A percentile compares a stretch with the other conserved stretches of the same genome.
Evolutionary conservation across 2,113 vertebrate species (phyloP).

Genomic region (Nerophis lumbriciformis): DNA sequence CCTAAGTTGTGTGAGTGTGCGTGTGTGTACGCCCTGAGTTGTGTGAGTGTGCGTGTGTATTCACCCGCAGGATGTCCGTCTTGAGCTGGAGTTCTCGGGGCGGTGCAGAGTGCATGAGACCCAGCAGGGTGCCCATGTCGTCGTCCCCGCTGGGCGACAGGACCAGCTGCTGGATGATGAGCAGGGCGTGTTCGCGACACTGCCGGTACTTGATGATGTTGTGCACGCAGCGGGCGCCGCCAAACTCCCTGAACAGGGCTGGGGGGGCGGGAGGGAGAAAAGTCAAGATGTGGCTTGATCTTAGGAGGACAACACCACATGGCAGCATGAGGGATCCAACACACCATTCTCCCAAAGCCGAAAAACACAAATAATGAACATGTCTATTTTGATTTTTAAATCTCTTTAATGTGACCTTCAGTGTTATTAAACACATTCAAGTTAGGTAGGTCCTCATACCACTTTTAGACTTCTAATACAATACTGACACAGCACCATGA

Average conservation of each 20-base stretch:
- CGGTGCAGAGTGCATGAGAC: constrained; percentile 94
- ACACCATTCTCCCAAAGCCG: no score
- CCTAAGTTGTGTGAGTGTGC: no score
- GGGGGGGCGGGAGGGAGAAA: not conserved
- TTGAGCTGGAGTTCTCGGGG: constrained; percentile 89
- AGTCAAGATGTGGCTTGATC: not conserved
- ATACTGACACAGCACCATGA: no score
- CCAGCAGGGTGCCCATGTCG: constrained; percentile 97
- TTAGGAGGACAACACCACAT: no score
- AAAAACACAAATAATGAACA: no score
- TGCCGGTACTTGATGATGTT: constrained; percentile 96
- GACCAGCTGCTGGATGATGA: constrained; percentile 95
- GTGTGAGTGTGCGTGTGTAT: not conserved
- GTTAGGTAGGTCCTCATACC: no score
- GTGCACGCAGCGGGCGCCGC: constrained; percentile 91
- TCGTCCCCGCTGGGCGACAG: constrained; percentile 93
- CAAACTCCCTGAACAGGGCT: constrained; percentile 97
- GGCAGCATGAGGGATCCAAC: no score
- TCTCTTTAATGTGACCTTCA: no score
- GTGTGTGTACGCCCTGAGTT: no score
- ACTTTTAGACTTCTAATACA: no score
- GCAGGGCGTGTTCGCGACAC: constrained; percentile 90
- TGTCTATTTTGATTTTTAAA: no score
- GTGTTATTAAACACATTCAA: no score
- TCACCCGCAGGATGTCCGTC: constrained; percentile 90